These are phyloP conservation scores for Nymphicus hollandicus DNA, from an alignment of 2,113 vertebrate species.

Conservation along the genomic window DNA sequence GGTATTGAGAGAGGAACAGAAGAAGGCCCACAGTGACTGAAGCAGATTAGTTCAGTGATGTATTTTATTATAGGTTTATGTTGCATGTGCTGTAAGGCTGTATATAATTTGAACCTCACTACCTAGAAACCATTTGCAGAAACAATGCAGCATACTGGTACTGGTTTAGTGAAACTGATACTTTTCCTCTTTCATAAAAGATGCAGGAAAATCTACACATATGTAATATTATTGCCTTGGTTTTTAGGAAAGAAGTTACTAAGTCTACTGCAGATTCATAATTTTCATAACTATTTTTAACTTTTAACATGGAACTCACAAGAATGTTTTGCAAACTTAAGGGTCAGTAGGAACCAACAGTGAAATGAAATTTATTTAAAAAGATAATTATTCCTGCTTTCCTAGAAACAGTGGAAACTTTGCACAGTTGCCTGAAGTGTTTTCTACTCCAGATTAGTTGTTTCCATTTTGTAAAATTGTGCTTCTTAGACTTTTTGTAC, in stretches of 20 bases:
- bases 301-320: not conserved
- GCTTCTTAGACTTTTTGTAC: not conserved
- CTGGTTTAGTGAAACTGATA: not conserved
- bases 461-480: not conserved
- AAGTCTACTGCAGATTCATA: not conserved
- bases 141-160: not conserved
- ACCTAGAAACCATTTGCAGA: not conserved
- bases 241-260: not conserved
- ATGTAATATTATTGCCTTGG: not conserved
- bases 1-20: not conserved
- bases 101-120: not conserved
- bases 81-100: not conserved
- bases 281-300: not conserved
- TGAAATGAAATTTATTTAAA: not conserved
- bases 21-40: not conserved
- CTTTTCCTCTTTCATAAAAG: not conserved
- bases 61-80: not conserved
- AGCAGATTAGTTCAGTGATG: not conserved
- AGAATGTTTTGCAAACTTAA: not conserved
- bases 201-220: not conserved
- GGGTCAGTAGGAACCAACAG: not conserved
- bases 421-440: not conserved
- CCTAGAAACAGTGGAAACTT: not conserved
- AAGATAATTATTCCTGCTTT: not conserved
- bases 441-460: not conserved